Evolutionary conservation across 2,888 invertebrate species (phyloP).

Genomic region (Cerastis leucographa): DNA sequence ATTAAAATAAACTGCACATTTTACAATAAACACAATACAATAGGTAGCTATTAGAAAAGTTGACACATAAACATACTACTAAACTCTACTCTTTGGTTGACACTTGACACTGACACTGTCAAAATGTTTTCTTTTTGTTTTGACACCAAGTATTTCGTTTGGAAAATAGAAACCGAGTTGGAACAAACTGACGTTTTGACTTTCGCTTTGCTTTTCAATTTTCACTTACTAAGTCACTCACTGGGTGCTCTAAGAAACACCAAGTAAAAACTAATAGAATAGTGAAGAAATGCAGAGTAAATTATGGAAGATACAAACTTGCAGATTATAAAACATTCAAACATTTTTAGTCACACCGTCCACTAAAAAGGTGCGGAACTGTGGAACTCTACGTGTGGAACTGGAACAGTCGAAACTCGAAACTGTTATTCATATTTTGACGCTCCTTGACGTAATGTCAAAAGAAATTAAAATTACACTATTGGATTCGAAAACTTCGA

Average conservation of each 20-base stretch:
- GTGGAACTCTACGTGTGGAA: too few species aligned
- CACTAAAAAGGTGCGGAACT: neutral
- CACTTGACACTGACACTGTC: neutral
- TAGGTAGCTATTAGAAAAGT: too few species aligned
- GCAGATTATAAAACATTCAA: too few species aligned
- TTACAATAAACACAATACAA: neutral
- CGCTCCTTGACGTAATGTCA: conserved; percentile 8
- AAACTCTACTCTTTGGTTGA: too few species aligned
- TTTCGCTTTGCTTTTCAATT: neutral
- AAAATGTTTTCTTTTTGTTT: neutral
- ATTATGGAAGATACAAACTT: neutral
- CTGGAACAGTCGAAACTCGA: too few species aligned
- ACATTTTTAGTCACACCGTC: neutral
- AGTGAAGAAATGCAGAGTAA: neutral
- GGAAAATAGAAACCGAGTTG: neutral
- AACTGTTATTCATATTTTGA: neutral
- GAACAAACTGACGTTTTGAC: neutral
- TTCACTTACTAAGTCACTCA: too few species aligned
- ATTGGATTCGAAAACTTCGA: conserved; percentile 64
- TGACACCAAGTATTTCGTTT: neutral
- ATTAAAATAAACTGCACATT: neutral
- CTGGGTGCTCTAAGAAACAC: neutral
- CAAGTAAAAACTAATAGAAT: neutral
- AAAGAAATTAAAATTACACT: conserved; percentile 19
- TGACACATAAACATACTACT: too few species aligned